Evolutionary conservation across 2,797 vertebrate genomes (phyloP).

Genomic region (Cryptoprocta ferox): DNA sequence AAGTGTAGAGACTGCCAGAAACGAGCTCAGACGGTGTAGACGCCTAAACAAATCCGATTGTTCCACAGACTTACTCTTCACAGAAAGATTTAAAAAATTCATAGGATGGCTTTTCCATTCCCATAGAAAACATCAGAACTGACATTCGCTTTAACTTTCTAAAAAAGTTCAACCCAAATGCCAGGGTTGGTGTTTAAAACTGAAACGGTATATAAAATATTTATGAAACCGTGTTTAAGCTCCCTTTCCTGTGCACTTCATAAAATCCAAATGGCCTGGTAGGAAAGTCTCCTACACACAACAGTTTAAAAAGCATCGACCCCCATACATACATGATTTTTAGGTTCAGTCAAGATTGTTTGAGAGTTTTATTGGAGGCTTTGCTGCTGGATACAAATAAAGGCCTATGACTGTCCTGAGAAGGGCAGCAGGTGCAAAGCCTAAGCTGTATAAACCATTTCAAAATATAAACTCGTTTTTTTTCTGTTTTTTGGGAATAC

Average conservation of each 20-base stretch:
- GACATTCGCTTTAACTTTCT: slow-evolving; percentile 47
- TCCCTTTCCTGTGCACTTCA: slow-evolving; percentile 37
- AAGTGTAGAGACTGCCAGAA: background rate
- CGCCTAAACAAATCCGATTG: background rate
- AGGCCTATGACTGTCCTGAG: slow-evolving; percentile 27
- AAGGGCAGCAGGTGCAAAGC: background rate
- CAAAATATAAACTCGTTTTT: slow-evolving; percentile 68
- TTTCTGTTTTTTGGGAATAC: background rate
- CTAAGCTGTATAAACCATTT: slow-evolving; percentile 60
- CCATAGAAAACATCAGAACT: slow-evolving; percentile 55
- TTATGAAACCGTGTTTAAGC: slow-evolving; percentile 48
- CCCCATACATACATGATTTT: background rate
- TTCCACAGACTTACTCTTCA: background rate
- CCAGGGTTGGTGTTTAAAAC: slow-evolving; percentile 58
- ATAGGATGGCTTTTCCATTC: slow-evolving; percentile 66
- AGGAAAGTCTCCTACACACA: background rate
- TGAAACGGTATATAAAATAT: slow-evolving; percentile 74
- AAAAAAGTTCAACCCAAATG: slow-evolving; percentile 54
- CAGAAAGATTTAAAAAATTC: background rate
- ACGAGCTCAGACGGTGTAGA: background rate
- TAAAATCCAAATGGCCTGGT: slow-evolving; percentile 13
- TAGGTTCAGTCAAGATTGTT: slow-evolving; percentile 43
- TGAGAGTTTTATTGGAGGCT: background rate
- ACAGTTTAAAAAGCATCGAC: slow-evolving; percentile 48
- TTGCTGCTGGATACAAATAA: slow-evolving; percentile 59